Percentiles rank a stretch among this genome's conserved stretches.
Evolutionary conservation across 2,797 vertebrate genomes (phyloP).

Genomic region (Heteromormyrus szaboi): DNA sequence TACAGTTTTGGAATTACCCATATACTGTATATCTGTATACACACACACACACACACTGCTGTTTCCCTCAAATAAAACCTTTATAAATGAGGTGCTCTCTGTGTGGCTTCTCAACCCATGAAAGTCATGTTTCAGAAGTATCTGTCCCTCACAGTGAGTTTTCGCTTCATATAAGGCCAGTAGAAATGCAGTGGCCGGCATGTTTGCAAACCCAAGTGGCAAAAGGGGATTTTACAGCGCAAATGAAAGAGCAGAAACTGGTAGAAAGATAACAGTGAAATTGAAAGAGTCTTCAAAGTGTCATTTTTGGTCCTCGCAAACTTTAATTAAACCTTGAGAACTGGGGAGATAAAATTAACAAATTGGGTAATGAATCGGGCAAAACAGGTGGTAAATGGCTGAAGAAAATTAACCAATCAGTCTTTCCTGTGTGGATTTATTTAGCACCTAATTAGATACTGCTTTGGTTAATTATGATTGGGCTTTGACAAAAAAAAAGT

Average conservation of each 20-base stretch:
- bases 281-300: conserved; percentile 60
- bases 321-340: conserved; percentile 68
- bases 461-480: conserved; percentile 74
- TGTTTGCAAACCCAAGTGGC: neutral
- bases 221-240: conserved; percentile 16
- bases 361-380: conserved; percentile 70
- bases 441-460: conserved; percentile 70
- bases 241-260: conserved; percentile 36
- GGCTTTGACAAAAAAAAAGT: conserved; percentile 46
- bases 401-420: conserved; percentile 72
- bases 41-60: neutral
- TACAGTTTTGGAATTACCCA: neutral
- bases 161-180: neutral
- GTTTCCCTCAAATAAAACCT: neutral
- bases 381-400: conserved; percentile 71
- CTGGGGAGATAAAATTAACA: conserved; percentile 66
- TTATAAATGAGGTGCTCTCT: neutral
- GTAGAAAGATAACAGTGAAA: conserved; percentile 41
- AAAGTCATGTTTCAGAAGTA: neutral
- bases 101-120: neutral
- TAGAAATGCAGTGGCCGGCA: too few relatives aligned
- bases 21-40: neutral
- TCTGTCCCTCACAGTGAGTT: neutral
- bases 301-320: conserved; percentile 62
- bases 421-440: conserved; percentile 68